These are phyloP conservation scores for Cosmia pyralina DNA, from an alignment of 2,888 invertebrate genomes.

Conservation along the genomic window DNA sequence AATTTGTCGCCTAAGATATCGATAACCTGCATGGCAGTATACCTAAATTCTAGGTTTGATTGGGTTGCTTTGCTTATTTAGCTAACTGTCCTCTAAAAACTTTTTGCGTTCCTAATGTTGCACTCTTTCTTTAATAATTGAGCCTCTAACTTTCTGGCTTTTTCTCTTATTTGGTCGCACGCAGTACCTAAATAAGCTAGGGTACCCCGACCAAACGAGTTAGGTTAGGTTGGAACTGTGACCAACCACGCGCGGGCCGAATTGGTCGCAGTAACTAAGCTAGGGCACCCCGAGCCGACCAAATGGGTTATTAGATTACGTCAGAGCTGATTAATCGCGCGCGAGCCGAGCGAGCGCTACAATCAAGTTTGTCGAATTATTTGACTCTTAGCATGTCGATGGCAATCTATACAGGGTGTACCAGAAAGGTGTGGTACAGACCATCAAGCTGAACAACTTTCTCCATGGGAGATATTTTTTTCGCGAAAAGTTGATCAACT, in stretches of 20 bases:
- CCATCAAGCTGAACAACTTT: too few species aligned
- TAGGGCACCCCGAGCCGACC: background rate
- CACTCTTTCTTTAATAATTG: too few species aligned
- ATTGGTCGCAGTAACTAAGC: background rate
- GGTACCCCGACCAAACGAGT: background rate
- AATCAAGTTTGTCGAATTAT: background rate
- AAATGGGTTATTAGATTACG: background rate
- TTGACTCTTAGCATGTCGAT: too few species aligned
- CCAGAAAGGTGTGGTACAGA: too few species aligned
- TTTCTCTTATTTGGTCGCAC: background rate
- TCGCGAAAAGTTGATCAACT: too few species aligned
- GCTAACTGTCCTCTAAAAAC: background rate
- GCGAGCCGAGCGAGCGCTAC: background rate
- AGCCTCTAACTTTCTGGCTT: background rate
- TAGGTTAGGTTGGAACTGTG: background rate
- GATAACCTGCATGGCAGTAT: background rate
- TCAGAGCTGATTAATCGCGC: background rate
- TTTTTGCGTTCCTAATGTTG: background rate
- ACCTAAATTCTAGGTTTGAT: background rate
- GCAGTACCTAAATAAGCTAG: background rate
- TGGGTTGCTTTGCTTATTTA: background rate
- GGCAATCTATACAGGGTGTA: too few species aligned
- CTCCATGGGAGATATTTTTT: too few species aligned
- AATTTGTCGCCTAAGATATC: background rate
- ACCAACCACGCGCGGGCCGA: too few species aligned